Base-by-base conservation (phyloP, 1,140 invertebrate genomes). In the Papilio dardanus region DNA sequence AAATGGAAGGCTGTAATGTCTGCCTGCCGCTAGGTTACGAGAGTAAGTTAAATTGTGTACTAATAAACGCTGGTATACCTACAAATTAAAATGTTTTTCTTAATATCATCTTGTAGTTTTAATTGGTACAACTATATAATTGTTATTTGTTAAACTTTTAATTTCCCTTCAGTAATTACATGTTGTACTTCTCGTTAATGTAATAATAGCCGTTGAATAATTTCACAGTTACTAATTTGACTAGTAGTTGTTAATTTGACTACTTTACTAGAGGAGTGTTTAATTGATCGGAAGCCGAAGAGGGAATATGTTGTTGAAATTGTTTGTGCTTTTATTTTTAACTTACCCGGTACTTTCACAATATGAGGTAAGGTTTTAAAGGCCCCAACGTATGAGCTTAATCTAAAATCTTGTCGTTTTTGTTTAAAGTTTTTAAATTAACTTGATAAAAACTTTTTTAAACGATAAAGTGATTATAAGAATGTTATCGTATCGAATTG, bases 181-280 rank as follows among this genome's bases (percentile, higher is more conserved):
- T 28, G 54, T 62, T 10, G 24, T 62, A 62, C 10, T 62, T 62
- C 54, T 62, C 12, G 24, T 62, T 62, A 62, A 62, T 62, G 21
- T 28, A 28, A 62, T 62, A 62, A 62, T 62, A 62, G 8, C 54
- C 21, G 8, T 21, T 58, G 21, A 62, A 62, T 50, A 19, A 50
- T 62, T 62, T 62, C 54, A 62, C 54, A 62, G 21, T 62, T 28
- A 5, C 24, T 62, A 62, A 62, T 62, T 62, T 62, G 54, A 62
- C 12, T 14, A 28, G 21, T 30, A 62, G 24, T 28, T 62, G 54
- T 24, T 46, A 46, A 46, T 46, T 46, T 46, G 42, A 46, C 42
- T 46, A 46, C n/a, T 46, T 46, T 46, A 14, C 54, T 12, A 2
- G 24, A 28, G 24, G n/a, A 21, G 30, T 28, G 54, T 62, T 62